Base-by-base conservation (phyloP, 1,140 invertebrate genomes). In the Eubasilissa regina region DNA sequence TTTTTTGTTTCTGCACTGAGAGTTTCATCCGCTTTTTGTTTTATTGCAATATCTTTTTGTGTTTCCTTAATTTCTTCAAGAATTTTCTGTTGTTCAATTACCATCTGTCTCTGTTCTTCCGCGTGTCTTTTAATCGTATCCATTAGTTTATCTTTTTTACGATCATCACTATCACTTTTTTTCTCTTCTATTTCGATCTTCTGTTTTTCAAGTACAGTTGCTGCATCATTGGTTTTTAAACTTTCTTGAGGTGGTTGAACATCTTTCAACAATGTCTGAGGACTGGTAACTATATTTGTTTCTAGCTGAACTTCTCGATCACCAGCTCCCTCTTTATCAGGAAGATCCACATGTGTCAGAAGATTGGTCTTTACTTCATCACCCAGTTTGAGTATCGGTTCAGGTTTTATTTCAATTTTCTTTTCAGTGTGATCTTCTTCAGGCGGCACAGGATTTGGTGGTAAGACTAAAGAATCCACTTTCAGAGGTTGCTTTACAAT, bases 121-220 rank as follows among this genome's bases (percentile, higher is more conserved):
- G 89, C 89, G 60, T 92, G 89, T 80, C 90, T 89, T 84, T 91
- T 91, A 19, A 92, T 87, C 47, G 89, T 91, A 83, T 91, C 89
- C 64, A 88, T 88, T 0, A 92, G 83, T 81, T 91, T 84, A 80
- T 91, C 87, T 15, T 90, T 86, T 80, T 87, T 88, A 12, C 85
- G 79, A 51, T 87, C 84, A 56, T 89, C 86, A 60, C 77, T 80
- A 80, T 81, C 25, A 53, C 51, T 78, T 19, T 80, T 53, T 64
- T 60, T 73, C 12, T 45, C 44, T 35, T 47, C 64, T 68, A 56
- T 58, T 47, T 44, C 0, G 58, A 45, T 35, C 35, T 51, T 58
- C 48, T 44, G 17, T 47, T 78, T 55, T 35, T 77, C 73, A 35
- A 35, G 1, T 44, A 68, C 11, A 73, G 47, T 19, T 75, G 55